These are phyloP conservation scores for Rapana venosa DNA, from an alignment of 2,888 invertebrate species.

Conservation along the genomic window DNA sequence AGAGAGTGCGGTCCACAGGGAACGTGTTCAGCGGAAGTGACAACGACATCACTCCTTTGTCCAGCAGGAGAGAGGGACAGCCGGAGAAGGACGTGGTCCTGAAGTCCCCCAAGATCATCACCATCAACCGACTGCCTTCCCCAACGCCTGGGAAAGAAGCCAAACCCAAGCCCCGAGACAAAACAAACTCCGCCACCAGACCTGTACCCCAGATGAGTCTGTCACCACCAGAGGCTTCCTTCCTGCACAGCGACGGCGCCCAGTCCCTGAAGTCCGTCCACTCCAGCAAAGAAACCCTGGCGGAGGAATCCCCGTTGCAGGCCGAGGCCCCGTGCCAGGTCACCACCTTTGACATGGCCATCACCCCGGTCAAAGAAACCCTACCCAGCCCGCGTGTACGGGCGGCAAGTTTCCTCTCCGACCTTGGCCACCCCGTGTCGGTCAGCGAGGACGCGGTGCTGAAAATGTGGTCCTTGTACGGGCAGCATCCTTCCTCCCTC, in stretches of 20 bases:
- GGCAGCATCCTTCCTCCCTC: neutral
- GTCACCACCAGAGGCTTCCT: neutral
- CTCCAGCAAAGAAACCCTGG: slow-evolving; percentile 25
- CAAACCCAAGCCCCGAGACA: neutral
- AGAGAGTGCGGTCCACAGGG: neutral
- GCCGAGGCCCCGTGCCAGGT: slow-evolving; percentile 15
- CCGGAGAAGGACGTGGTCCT: neutral
- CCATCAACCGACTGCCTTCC: slow-evolving; percentile 32
- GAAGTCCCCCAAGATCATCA: slow-evolving; percentile 33
- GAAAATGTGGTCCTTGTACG: neutral
- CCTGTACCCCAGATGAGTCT: neutral
- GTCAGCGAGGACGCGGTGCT: slow-evolving; percentile 16
- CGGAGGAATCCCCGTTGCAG: neutral
- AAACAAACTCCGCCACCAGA: neutral
- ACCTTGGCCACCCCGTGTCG: slow-evolving; percentile 1
- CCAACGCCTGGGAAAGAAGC: slow-evolving; percentile 5
- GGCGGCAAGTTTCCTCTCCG: neutral
- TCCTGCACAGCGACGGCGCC: neutral
- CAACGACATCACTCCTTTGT: neutral
- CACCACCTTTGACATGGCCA: slow-evolving; percentile 28
- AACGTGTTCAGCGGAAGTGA: neutral
- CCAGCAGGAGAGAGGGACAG: neutral
- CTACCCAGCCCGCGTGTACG: neutral
- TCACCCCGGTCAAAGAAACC: slow-evolving; percentile 5
- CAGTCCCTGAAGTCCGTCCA: neutral